phyloP scores from a whole-genome alignment of 2,888 invertebrate species.

The Drosophila monieri region DNA sequence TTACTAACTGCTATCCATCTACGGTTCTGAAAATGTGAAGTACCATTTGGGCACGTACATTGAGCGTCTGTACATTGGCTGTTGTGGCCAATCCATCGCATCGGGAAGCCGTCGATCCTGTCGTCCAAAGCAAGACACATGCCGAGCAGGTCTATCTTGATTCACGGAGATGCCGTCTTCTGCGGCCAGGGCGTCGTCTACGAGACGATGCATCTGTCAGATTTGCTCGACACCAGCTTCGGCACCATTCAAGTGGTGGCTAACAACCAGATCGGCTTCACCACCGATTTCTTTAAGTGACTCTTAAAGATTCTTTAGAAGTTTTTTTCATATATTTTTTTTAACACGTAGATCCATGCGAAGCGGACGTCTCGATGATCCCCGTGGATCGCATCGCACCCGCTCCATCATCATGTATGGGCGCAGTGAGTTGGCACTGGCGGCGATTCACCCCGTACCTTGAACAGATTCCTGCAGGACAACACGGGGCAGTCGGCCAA shows the following conservation, averaged over 20 bases:
- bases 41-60: slow-evolving; percentile 96
- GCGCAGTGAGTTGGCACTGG: slow-evolving; percentile 82
- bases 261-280: too few species aligned
- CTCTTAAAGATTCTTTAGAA: too few species aligned
- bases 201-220: too few species aligned
- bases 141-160: too few species aligned
- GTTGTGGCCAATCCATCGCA: too few species aligned
- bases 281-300: too few species aligned
- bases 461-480: slow-evolving; percentile 79
- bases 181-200: too few species aligned
- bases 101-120: too few species aligned
- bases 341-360: slow-evolving; percentile 76
- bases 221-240: too few species aligned
- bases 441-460: slow-evolving; percentile 77
- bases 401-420: slow-evolving; percentile 84
- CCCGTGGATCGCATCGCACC: slow-evolving; percentile 83
- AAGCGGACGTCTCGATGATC: slow-evolving; percentile 83
- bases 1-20: slow-evolving; percentile 19
- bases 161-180: too few species aligned
- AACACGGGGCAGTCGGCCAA: slow-evolving; percentile 65
- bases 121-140: too few species aligned
- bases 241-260: too few species aligned
- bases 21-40: slow-evolving; percentile 95
- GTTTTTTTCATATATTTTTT: background rate
- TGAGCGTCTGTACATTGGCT: slow-evolving; percentile 88